Evolutionary conservation across 1,140 invertebrate genomes (phyloP).

Genomic region (Chironomus tepperi): DNA sequence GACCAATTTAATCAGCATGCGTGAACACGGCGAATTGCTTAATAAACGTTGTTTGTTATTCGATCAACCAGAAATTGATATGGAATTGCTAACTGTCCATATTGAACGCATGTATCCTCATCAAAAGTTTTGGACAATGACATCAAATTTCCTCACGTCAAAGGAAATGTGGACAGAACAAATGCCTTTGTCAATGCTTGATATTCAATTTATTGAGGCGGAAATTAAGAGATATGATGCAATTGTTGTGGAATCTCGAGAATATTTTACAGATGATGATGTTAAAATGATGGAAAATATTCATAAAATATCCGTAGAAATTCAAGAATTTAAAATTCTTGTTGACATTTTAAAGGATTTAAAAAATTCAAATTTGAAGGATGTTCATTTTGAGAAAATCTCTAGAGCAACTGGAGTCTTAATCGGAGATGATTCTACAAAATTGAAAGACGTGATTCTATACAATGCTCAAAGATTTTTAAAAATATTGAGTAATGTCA

Average conservation of each 20-base stretch:
- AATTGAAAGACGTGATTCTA: too few relatives aligned
- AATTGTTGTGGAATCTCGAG: background rate
- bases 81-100: background rate
- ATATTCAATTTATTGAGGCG: background rate
- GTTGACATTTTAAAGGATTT: background rate
- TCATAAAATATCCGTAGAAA: background rate
- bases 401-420: too few relatives aligned
- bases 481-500: background rate
- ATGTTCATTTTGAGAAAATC: too few relatives aligned
- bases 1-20: background rate
- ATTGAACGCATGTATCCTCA: background rate
- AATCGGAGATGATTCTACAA: too few relatives aligned
- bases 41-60: background rate
- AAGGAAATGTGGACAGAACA: constrained; percentile 1
- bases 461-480: background rate
- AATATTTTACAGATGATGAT: background rate
- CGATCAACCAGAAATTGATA: constrained; percentile 10
- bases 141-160: constrained; percentile 18
- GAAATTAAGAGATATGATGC: background rate
- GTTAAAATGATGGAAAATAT: background rate
- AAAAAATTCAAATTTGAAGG: background rate
- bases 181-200: constrained; percentile 4
- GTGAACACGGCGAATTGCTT: background rate
- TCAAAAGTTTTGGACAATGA: background rate
- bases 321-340: background rate